Evolutionary conservation across 2,888 invertebrate species (phyloP).

Genomic region (Phyllotreta cruciferae): DNA sequence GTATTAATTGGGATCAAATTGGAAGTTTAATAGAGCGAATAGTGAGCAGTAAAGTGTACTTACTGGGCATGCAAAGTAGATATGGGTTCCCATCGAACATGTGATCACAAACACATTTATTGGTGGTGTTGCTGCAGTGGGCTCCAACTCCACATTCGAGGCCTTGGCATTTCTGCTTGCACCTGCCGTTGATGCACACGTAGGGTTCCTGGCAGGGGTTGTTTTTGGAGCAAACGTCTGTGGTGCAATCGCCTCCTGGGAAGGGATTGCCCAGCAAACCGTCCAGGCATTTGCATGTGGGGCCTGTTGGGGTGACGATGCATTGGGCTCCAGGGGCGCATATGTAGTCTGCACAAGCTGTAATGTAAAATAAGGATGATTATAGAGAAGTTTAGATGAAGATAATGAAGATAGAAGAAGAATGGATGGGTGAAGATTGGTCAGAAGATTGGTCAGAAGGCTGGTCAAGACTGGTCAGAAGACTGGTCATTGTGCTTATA

Average conservation of each 20-base stretch:
- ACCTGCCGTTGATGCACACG: conserved; percentile 85
- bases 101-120: conserved; percentile 85
- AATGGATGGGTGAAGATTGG: background rate
- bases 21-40: no score
- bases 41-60: conserved; percentile 56
- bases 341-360: conserved; percentile 76
- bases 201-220: conserved; percentile 80
- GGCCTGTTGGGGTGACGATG: conserved; percentile 82
- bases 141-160: conserved; percentile 89
- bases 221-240: conserved; percentile 81
- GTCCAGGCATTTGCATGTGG: conserved; percentile 87
- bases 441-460: no score
- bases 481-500: no score
- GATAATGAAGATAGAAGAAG: conserved; percentile 1
- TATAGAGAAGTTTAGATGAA: no score
- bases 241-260: conserved; percentile 84
- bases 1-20: no score
- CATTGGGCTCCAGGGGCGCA: conserved; percentile 87
- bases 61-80: conserved; percentile 89
- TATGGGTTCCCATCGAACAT: conserved; percentile 91
- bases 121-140: conserved; percentile 79
- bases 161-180: conserved; percentile 87
- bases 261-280: conserved; percentile 90
- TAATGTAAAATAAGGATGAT: no score
- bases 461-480: no score